Base-by-base conservation (phyloP, 2,797 vertebrate species). In the Catharus ustulatus region DNA sequence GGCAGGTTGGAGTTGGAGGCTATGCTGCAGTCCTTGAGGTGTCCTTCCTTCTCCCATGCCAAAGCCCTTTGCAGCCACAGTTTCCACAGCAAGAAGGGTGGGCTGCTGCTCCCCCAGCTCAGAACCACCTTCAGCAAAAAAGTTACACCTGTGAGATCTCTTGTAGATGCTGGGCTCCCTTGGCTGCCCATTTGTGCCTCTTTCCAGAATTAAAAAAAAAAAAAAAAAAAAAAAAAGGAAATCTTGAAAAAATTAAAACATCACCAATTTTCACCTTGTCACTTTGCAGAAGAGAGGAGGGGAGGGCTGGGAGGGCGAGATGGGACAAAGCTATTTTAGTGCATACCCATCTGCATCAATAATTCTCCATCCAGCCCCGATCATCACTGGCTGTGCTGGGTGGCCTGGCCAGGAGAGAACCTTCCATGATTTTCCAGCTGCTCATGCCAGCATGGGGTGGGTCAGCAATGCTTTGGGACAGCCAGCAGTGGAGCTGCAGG, bases 151-250 rank as follows among this genome's bases (percentile, higher is more conserved):
- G 34, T 68, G 6, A 27, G 13, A 42, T 45, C 57, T 36, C 42
- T 59, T 0, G 0, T 14, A 34, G 36, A 2, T 5, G 8, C 2
- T 36, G 30, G 10, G 8, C 26, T 76, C 45, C 46, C 30, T 67
- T 75, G 54, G 45, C 49, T 90, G 43, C 67, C 55, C 27, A 5
- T 49, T 46, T 14, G 23, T 61, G 21, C 42, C 52, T 77, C 59
- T 82, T 77, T 49, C 52, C 57, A 90, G 78, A 40, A 72, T 36
- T 22, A 0, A 26, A 17, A 51, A 27, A 16, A 15, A 36, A 24
- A 27, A 40, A 38, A 38, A 46, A 30, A 34, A 51, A 54, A 26
- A 17, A 49, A 27, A 16, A 15, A 36, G 14, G 22, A 40, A 51
- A 40, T 1, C 22, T 13, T 4, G 10, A 21, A 83, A 69, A 30